phyloP scores from a whole-genome alignment of 1,140 invertebrate genomes.

The Ostrea edulis region DNA sequence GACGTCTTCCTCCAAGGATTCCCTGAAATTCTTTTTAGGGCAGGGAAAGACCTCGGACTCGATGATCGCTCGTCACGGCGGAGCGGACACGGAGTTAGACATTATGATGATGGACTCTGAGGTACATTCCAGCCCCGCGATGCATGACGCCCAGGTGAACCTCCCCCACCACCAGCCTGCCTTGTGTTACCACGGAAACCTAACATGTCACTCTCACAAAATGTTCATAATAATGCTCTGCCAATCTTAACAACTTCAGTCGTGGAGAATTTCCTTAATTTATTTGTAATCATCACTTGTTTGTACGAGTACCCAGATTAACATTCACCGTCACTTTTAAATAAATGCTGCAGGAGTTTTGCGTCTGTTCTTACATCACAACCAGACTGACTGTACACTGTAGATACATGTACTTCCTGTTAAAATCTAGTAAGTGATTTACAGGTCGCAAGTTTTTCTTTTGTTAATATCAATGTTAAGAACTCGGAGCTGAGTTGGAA shows the following conservation, averaged over 20 bases:
- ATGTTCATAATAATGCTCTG: neutral
- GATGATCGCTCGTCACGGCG: slow-evolving; percentile 9
- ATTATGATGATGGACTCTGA: slow-evolving; percentile 28
- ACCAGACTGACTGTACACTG: no score
- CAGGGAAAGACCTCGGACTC: neutral
- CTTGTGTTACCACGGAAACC: neutral
- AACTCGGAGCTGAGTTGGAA: no score
- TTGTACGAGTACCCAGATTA: no score
- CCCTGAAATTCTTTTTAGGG: neutral
- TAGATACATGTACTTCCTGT: no score
- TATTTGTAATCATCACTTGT: no score
- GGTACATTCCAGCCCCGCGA: neutral
- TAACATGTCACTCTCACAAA: neutral
- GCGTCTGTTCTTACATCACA: no score
- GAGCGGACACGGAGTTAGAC: slow-evolving; percentile 14
- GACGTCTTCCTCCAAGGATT: neutral
- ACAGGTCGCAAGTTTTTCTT: no score
- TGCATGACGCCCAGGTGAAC: slow-evolving; percentile 9
- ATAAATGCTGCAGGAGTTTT: no score
- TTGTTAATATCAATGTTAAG: no score
- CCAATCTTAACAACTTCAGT: neutral
- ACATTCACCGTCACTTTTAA: no score
- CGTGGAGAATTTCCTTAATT: neutral
- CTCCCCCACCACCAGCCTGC: neutral
- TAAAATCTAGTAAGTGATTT: no score